Conservation (phyloP, 1,140 invertebrate genomes). For the Trichoplusia ni region DNA sequence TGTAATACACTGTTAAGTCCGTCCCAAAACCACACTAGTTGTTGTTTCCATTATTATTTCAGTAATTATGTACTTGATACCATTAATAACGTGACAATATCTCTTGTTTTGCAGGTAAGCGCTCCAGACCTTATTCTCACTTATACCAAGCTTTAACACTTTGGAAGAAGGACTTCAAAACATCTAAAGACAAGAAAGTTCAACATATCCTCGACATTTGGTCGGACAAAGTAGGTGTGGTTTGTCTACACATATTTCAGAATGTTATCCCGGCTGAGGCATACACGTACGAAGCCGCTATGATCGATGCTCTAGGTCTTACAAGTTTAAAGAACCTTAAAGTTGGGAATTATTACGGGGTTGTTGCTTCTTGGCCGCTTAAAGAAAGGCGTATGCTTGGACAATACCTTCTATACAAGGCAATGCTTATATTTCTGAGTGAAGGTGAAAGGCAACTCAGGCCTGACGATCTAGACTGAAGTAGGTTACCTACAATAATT, state of each 20-base stretch:
- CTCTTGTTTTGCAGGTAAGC: conserved; percentile 85
- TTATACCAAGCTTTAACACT: conserved; percentile 91
- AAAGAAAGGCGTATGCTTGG: conserved; percentile 89
- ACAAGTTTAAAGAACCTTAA: conserved; percentile 91
- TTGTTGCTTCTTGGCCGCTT: conserved; percentile 87
- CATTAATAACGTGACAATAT: conserved; percentile 68
- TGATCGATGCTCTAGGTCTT: conserved; percentile 93
- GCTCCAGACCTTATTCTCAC: conserved; percentile 92
- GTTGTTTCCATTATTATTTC: no score
- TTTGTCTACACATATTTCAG: conserved; percentile 95
- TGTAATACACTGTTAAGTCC: no score
- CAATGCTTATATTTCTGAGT: conserved; percentile 91
- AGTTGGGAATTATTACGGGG: conserved; percentile 92
- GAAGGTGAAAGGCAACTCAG: conserved; percentile 92
- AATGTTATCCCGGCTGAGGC: conserved; percentile 96
- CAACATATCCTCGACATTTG: conserved; percentile 94
- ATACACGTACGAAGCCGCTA: conserved; percentile 95
- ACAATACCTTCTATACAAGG: conserved; percentile 91
- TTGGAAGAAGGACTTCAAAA: conserved; percentile 78
- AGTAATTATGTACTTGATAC: neutral
- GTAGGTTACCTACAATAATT: conserved; percentile 10
- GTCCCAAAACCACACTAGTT: no score
- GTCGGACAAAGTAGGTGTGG: conserved; percentile 90
- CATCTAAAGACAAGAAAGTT: conserved; percentile 85
- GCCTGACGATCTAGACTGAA: conserved; percentile 84